Evolutionary conservation across 2,888 invertebrate species (phyloP), one percentile per base, ranked within the genome.

Genomic region (Gerris lacustris): DNA sequence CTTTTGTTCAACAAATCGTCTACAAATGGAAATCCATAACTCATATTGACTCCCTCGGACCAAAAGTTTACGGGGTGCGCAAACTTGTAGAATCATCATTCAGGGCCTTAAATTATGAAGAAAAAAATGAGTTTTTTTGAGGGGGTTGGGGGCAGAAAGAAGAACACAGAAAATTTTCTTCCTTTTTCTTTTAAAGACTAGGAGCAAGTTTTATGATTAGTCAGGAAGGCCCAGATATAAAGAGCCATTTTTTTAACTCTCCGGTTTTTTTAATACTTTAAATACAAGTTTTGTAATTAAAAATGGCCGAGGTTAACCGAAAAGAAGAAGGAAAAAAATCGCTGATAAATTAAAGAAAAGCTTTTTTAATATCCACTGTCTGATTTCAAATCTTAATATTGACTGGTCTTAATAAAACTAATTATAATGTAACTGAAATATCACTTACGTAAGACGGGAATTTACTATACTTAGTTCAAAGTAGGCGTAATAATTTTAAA

Each of bases 1-100:
- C 31, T 31, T 31, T 31, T 31, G 31, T 55, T 15, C 15, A 55
- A 55, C 55, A 55, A 55, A 55, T 55, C 55, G 55, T 55, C 55
- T 15, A 55, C 55, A 55, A 55, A 55, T 55, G 55, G 55, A 55
- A 55, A 55, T 55, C 55, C 5, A 55, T 55, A 55, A 55, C 55
- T 55, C 55, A 55, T 55, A 55, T 55, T 55, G 55, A 55, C 55
- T 55, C 55, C 55, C 55, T 55, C 9, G 55, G 55, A 55, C 9
- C 11, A 55, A 55, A 55, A 55, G 55, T 55, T 55, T 55, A 55
- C 9, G 55, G 31, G 31, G 55, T 15, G 9, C 11, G 55, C 9
- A 55, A 55, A 55, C 55, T 55, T 55, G 55, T 55, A 55, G 55
- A 55, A 55, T 55, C 55, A 55, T 55, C 55, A 55, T 55, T 55